Base-by-base conservation (phyloP, 2,113 vertebrate species). In the Pteronura brasiliensis region DNA sequence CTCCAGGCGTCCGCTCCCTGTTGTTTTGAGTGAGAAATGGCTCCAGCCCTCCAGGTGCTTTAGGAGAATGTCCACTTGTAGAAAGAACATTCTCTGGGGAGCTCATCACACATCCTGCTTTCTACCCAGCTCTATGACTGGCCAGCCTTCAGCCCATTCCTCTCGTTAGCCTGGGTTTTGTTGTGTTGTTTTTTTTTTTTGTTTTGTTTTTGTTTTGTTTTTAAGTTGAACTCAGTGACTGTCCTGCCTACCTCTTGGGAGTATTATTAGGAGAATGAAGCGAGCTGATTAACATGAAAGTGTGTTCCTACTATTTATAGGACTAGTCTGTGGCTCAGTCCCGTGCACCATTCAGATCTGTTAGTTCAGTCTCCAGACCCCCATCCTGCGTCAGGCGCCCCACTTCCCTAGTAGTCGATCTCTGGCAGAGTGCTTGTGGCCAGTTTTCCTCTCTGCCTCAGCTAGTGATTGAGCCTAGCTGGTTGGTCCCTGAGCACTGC, bases 361-460 rank as follows among this genome's bases (percentile, higher is more conserved):
- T 23, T 3, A 67, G 34, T 1, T 4, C 1, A 25, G 65, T 39
- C 12, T 13, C 6, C 0, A n/a, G 18, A 5, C 14, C 39, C 14
- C 49, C 76, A 52, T 1, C 6, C 39, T 6, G 34, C 7, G 34
- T 23, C 3, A 23, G 42, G n/a, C 6, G 21, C 27, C 36, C n/a
- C 21, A 0, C 12, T 31, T 44, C 34, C 42, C 21, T 0, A 11
- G 55, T 34, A 7, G 7, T 1, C 12, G n/a, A 2, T 10, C n/a
- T 11, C 80, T 20, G 11, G 63, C 47, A 87, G 57, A 36, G 18
- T 71, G 52, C 0, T 44, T n/a, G 57, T 0, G 0, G 7, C 47
- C 67, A 17, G 59, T 31, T 39, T 1, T 6, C 15, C 4, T 69
- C 76, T 65, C 52, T 47, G 77, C 27, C 72, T 61, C 39, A 44